These are phyloP conservation scores for Sphaeramia orbicularis DNA, from an alignment of 2,797 vertebrate species.

Conservation along the genomic window DNA sequence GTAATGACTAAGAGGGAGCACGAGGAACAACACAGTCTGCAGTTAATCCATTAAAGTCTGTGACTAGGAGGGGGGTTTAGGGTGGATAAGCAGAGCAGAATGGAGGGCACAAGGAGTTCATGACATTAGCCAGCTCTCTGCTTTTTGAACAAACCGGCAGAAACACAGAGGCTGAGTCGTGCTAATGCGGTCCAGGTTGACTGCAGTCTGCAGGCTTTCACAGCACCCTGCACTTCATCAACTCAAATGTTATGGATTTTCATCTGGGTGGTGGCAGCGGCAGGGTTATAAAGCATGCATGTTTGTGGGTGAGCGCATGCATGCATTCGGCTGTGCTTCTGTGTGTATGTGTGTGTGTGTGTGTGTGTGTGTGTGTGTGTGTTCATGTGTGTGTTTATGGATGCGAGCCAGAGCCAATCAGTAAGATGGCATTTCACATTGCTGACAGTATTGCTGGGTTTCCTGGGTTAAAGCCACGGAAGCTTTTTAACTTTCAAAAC, in stretches of 20 bases:
- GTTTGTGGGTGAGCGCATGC: neutral
- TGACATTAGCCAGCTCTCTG: conserved; percentile 80
- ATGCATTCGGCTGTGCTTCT: neutral
- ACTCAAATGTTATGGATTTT: conserved; percentile 12
- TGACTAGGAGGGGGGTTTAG: conserved; percentile 63
- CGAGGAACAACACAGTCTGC: conserved; percentile 48
- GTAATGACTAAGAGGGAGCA: conserved; percentile 24
- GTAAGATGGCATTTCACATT: conserved; percentile 65
- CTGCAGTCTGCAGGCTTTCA: conserved; percentile 9
- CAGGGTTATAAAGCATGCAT: conserved; percentile 1
- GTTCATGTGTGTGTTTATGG: conserved; percentile 42
- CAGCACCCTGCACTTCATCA: conserved; percentile 1
- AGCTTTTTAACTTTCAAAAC: conserved; percentile 77
- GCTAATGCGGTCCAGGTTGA: conserved; percentile 47
- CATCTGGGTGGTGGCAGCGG: neutral
- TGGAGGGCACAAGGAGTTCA: conserved; percentile 76
- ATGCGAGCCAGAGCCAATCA: conserved; percentile 69
- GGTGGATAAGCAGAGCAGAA: conserved; percentile 65
- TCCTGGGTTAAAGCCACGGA: conserved; percentile 77
- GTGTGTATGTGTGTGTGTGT: conserved; percentile 20
- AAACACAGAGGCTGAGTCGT: conserved; percentile 45
- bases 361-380: conserved; percentile 1
- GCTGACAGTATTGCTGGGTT: conserved; percentile 59
- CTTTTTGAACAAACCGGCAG: conserved; percentile 67
- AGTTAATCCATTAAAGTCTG: conserved; percentile 74